Evolutionary conservation across 2,888 invertebrate species (phyloP).

Genomic region (Hydriomena furcata): DNA sequence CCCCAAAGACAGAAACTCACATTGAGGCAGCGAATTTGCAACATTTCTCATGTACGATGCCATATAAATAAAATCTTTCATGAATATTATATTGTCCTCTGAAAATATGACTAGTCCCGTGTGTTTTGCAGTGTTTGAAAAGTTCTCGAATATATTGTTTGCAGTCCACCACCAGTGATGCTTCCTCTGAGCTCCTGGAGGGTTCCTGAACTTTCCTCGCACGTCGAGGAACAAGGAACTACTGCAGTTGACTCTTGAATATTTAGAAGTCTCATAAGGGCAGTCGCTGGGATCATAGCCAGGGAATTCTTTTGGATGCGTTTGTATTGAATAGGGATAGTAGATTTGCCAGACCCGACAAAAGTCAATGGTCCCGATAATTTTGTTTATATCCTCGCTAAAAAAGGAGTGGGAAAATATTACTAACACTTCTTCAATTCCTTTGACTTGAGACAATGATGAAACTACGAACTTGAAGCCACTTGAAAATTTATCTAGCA

Average conservation of each 20-base stretch:
- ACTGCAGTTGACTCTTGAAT: slow-evolving; percentile 45
- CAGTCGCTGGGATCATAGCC: slow-evolving; percentile 49
- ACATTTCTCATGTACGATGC: slow-evolving; percentile 50
- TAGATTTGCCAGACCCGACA: slow-evolving; percentile 59
- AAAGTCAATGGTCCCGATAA: slow-evolving; percentile 54
- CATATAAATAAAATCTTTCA: slow-evolving; percentile 61
- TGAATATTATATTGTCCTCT: slow-evolving; percentile 50
- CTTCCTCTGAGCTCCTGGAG: slow-evolving; percentile 47
- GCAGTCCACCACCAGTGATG: slow-evolving; percentile 70
- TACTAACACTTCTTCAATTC: slow-evolving; percentile 53
- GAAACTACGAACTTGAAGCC: slow-evolving; percentile 50
- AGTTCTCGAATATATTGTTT: slow-evolving; percentile 54
- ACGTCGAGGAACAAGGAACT: slow-evolving; percentile 49
- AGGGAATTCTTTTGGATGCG: slow-evolving; percentile 50
- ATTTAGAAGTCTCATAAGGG: slow-evolving; percentile 34
- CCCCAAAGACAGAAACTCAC: slow-evolving; percentile 55
- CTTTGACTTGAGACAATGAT: slow-evolving; percentile 50
- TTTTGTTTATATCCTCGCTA: slow-evolving; percentile 47
- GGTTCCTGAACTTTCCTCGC: slow-evolving; percentile 51
- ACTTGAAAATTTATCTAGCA: slow-evolving; percentile 42
- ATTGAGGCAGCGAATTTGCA: slow-evolving; percentile 42
- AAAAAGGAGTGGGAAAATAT: slow-evolving; percentile 60
- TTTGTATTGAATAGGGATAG: slow-evolving; percentile 58
- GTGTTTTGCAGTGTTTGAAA: slow-evolving; percentile 33
- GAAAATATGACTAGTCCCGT: slow-evolving; percentile 53